phyloP scores from a whole-genome alignment of 1,140 invertebrate species.

The Portunus trituberculatus region DNA sequence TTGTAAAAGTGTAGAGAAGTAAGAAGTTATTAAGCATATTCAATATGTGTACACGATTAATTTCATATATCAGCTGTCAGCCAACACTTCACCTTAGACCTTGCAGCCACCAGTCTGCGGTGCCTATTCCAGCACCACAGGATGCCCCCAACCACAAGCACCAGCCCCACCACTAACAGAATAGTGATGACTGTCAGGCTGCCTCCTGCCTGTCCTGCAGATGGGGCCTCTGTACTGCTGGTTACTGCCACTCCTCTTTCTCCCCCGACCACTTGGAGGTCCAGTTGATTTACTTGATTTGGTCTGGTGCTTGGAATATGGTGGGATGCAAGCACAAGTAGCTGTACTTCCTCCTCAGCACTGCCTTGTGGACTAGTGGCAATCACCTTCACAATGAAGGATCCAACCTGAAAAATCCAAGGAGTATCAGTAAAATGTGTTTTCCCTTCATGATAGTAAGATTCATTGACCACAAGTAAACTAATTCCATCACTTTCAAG shows the following conservation, averaged over 20 bases:
- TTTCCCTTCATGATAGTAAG: neutral
- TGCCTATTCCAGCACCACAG: constrained; percentile 46
- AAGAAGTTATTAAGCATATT: neutral
- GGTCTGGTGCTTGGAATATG: neutral
- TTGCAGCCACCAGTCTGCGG: neutral
- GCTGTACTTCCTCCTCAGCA: neutral
- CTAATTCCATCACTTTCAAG: no score
- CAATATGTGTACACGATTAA: neutral
- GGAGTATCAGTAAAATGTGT: neutral
- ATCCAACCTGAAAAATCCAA: neutral
- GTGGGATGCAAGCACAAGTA: neutral
- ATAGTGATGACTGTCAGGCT: constrained; percentile 50
- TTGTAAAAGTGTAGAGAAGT: no score
- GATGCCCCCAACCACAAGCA: neutral
- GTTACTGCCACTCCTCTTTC: neutral
- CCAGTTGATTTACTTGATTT: neutral
- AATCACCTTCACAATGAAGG: neutral
- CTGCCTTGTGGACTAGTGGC: neutral
- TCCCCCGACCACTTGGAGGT: constrained; percentile 33
- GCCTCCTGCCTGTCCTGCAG: neutral
- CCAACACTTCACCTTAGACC: constrained; percentile 53
- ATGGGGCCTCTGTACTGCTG: neutral
- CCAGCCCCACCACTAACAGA: constrained; percentile 27
- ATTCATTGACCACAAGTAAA: no score
- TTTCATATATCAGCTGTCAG: neutral